phyloP scores from a whole-genome alignment of 2,888 invertebrate genomes.

The Amblyjoppa proteus region DNA sequence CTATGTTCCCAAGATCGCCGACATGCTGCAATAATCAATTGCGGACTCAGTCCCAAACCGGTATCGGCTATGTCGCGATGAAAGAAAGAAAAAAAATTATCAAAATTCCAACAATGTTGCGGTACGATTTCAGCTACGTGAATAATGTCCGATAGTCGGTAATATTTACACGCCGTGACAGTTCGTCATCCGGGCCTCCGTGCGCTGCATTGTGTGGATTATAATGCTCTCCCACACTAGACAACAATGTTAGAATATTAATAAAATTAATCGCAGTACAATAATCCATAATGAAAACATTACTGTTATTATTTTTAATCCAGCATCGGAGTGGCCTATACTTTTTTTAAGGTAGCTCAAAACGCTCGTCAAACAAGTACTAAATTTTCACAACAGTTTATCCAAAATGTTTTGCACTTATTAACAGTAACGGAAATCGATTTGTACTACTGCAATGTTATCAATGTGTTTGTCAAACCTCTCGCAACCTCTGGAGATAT shows the following conservation, averaged over 20 bases:
- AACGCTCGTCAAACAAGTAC: too few relatives aligned
- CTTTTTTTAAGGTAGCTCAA: background rate
- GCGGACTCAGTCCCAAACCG: background rate
- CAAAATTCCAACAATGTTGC: constrained; percentile 36
- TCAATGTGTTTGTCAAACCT: constrained; percentile 81
- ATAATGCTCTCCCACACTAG: constrained; percentile 88
- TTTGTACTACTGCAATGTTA: too few relatives aligned
- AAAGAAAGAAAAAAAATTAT: background rate
- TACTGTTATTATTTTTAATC: background rate
- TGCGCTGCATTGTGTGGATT: constrained; percentile 86
- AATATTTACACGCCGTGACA: constrained; percentile 83
- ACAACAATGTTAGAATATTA: constrained; percentile 65
- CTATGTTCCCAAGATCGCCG: constrained; percentile 89
- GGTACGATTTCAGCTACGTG: constrained; percentile 4
- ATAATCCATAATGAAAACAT: constrained; percentile 29
- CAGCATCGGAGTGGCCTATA: background rate
- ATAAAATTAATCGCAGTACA: constrained; percentile 7
- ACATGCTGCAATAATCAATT: constrained; percentile 84
- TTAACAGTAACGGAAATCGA: too few relatives aligned
- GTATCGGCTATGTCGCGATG: background rate
- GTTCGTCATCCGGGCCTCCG: constrained; percentile 85
- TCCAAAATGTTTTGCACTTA: too few relatives aligned
- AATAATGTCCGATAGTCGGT: constrained; percentile 41
- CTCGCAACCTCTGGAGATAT: constrained; percentile 88
- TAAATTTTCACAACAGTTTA: too few relatives aligned